Evolutionary conservation across 2,888 invertebrate species (phyloP).

Genomic region (Linhomoeus sp.): DNA sequence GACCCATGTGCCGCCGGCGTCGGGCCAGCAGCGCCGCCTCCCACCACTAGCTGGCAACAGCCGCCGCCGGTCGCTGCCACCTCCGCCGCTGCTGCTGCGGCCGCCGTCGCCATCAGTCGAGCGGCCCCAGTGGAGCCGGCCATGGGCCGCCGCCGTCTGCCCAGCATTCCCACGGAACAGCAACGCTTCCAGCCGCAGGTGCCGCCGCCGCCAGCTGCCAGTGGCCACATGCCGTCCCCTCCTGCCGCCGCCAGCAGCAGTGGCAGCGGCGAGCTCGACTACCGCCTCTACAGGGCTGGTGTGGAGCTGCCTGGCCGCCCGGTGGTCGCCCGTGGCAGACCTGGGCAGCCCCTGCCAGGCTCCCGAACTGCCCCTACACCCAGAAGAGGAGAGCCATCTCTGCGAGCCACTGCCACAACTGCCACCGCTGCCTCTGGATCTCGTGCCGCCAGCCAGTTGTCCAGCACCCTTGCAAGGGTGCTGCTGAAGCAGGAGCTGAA

Average conservation of each 20-base stretch:
- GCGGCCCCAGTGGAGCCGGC: neutral
- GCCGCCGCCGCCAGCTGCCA: constrained; percentile 24
- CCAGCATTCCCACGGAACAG: constrained; percentile 34
- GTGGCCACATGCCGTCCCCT: constrained; percentile 9
- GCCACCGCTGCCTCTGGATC: no score
- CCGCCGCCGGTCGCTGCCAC: no score
- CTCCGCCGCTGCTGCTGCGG: no score
- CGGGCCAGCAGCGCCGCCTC: no score
- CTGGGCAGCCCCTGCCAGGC: constrained; percentile 7
- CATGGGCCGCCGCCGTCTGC: constrained; percentile 31
- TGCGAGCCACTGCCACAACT: no score
- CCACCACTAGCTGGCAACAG: no score
- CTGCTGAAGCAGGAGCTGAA: constrained; percentile 34
- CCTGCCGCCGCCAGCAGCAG: constrained; percentile 11
- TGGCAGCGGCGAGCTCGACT: no score
- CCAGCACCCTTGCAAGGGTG: constrained; percentile 18
- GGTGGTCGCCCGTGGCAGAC: constrained; percentile 8
- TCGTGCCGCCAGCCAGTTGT: constrained; percentile 5
- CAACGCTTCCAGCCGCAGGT: constrained; percentile 30
- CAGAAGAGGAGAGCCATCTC: no score
- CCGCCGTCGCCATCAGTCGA: no score
- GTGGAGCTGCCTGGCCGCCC: no score
- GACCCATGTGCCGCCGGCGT: no score
- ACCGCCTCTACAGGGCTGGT: neutral
- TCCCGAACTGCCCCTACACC: constrained; percentile 10